A percentile compares a stretch with the other conserved stretches of the same genome.
Evolutionary conservation across 2,113 vertebrate species (phyloP).

Genomic region (Numenius arquata): DNA sequence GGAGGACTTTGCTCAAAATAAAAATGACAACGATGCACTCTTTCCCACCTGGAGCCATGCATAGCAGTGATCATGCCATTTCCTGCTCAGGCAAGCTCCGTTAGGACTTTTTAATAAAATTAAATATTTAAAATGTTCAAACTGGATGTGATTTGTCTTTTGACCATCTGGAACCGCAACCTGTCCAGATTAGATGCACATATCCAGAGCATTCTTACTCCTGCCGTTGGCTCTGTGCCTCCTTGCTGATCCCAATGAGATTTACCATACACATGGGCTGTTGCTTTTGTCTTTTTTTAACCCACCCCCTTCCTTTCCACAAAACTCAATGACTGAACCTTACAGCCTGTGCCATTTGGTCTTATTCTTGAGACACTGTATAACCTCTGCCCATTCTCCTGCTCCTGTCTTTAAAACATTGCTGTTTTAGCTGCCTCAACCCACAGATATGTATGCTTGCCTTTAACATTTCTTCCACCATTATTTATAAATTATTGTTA

Average conservation of each 20-base stretch:
- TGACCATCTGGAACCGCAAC: constrained; percentile 69
- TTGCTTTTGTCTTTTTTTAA: constrained; percentile 10
- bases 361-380: background rate
- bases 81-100: background rate
- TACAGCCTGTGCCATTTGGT: background rate
- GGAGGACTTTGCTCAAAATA: background rate
- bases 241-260: background rate
- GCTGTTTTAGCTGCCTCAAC: background rate
- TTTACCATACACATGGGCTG: background rate
- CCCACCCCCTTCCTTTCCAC: background rate
- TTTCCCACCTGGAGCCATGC: background rate
- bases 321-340: background rate
- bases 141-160: constrained; percentile 30
- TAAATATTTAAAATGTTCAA: constrained; percentile 54
- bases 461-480: background rate
- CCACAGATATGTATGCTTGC: fast-evolving
- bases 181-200: constrained; percentile 47
- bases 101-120: constrained; percentile 59
- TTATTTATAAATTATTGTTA: background rate
- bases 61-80: background rate
- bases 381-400: background rate
- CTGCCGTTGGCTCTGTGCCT: constrained; percentile 5
- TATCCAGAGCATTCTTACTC: constrained; percentile 45
- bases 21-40: background rate
- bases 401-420: background rate